Conservation (phyloP, 1,140 invertebrate genomes). For the Penaeus vannamei region DNA sequence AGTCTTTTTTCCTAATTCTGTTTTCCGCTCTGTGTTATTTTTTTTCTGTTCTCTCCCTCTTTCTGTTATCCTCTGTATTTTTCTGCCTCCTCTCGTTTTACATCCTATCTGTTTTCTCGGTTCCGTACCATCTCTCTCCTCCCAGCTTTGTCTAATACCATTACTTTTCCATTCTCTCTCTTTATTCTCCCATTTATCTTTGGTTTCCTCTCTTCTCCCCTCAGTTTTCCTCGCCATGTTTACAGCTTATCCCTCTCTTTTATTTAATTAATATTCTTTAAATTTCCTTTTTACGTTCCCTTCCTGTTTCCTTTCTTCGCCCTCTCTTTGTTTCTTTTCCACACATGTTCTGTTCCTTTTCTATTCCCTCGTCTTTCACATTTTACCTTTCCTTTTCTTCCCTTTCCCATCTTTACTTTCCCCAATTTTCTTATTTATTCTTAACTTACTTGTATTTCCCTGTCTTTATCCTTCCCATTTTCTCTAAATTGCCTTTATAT, state of each 20-base stretch:
- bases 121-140: background rate
- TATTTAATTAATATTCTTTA: too few relatives aligned
- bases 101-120: background rate
- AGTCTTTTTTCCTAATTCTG: too few relatives aligned
- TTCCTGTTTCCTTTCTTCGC: background rate
- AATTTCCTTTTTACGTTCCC: background rate
- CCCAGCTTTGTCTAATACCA: background rate
- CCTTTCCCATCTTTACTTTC: background rate
- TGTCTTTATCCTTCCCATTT: background rate
- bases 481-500: too few relatives aligned
- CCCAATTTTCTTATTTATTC: background rate
- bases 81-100: background rate
- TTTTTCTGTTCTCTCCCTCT: background rate
- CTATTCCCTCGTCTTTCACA: background rate
- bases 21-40: background rate
- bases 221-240: too few relatives aligned
- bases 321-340: background rate
- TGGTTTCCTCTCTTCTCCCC: background rate
- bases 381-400: background rate
- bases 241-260: too few relatives aligned
- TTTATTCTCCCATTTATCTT: conserved; percentile 1
- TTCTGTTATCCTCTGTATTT: background rate
- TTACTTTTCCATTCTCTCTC: background rate
- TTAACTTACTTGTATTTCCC: background rate
- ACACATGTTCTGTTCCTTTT: background rate